Base-by-base conservation (phyloP, 2,113 vertebrate genomes). In the Ceuthmochares aereus region DNA sequence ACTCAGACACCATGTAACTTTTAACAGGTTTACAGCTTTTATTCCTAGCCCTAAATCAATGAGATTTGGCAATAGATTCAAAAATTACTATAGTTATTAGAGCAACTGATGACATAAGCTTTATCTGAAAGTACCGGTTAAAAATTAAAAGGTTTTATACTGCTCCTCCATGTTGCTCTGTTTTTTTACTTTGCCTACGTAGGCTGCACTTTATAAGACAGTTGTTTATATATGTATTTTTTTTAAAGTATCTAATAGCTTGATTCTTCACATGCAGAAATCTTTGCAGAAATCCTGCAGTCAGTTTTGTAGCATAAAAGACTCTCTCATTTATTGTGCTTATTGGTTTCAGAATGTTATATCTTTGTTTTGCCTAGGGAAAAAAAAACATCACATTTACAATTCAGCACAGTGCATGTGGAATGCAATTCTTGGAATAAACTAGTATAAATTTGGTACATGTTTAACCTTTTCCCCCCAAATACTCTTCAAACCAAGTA, bases 401-500 rank as follows among this genome's bases (percentile, higher is more conserved):
- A 91, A 83, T 90, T 85, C 92, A 84, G 47, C 52, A 74, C 47
- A 78, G 70, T 27, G 63, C 72, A 90, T 23, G 70, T 86, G 90
- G 95, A 94, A 96, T 80, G 91, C 51, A 93, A n/a, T 30, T 95
- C 95, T 77, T 88, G 84, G 91, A 95, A 95, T 91, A 94, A 93
- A 93, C 63, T 42, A 58, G 74, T 73, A 72, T 75, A 91, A 87
- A 89, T 87, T 83, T 74, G 62, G 87, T 83, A 54, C 1, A 87
- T 45, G 5, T 93, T 96, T 96, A 96, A 94, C 69, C 78, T 94
- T 95, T 94, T 90, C 43, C 67, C 69, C 69, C 32, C n/a, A 95
- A 95, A 94, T 93, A 88, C 37, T 86, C 79, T 52, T 90, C n/a
- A 9, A 78, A 59, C 22, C 3, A 0, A 93, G 92, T 93, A 95